Evolutionary conservation across 2,113 vertebrate genomes (phyloP), one percentile per base, ranked within the genome.

Genomic region (Istiophorus platypterus): DNA sequence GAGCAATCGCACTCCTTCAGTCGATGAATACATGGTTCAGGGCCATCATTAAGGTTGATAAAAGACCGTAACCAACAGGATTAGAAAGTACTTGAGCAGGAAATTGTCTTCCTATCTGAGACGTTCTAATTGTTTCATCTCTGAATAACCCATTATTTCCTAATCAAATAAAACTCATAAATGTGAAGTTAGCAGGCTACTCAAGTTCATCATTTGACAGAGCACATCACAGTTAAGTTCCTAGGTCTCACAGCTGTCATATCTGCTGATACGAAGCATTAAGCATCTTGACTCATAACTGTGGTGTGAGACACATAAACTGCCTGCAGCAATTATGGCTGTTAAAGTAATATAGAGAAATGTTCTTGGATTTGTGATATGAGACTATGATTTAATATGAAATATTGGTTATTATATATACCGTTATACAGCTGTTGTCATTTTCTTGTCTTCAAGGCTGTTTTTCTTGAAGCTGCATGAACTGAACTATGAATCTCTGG

Each of bases 1-100:
- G 85, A 89, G 85, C 84, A 88, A 92, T 85, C 79, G 63, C 78
- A 72, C 78, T 84, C 82, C 69, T 56, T 81, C 80, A 70, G 79
- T 66, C 41, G 77, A 78, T 78, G 82, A 76, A 85, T 86, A 83
- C 75, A 75, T 82, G 82, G 59, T 87, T 90, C 72, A 76, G 39
- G 85, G 85, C 85, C 76, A 78, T 89, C 83, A 90, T 92, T 94
- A 91, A 86, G 85, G 84, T 61, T 80, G 85, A 92, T 92, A 85
- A 89, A 91, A 88, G 86, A 80, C 63, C 85, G 76, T 79, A 85
- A 87, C 90, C 76, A 65, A 92, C 78, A 56, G 78, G 91, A 92
- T 93, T 92, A 93, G 70, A 71, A 84, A 84, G 82, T 88, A 88
- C 80, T 88, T 87, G 87, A 92, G 84, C 85, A 75, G 89, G 81